A percentile compares a stretch with the other conserved stretches of the same genome.
Evolutionary conservation across 2,888 invertebrate species (phyloP).

Genomic region (Mythimna pallens): DNA sequence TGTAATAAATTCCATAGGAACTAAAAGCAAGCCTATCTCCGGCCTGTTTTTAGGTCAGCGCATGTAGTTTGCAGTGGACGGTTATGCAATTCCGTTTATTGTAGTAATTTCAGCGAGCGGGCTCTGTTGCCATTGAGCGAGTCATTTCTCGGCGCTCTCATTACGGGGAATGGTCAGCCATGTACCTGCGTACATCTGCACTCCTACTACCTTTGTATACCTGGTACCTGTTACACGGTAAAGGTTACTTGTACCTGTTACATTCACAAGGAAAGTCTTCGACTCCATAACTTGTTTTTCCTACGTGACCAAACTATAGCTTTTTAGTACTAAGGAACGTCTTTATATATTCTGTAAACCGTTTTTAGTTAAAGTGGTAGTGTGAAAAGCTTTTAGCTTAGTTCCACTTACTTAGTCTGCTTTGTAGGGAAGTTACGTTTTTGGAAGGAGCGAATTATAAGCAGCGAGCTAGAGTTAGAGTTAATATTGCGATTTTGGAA

Average conservation of each 20-base stretch:
- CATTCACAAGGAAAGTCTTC: slow-evolving; percentile 24
- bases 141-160: slow-evolving; percentile 67
- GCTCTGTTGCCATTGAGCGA: slow-evolving; percentile 67
- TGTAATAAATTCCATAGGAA: slow-evolving; percentile 31
- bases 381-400: slow-evolving; percentile 35
- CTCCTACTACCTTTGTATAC: slow-evolving; percentile 15
- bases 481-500: not conserved
- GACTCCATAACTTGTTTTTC: slow-evolving; percentile 23
- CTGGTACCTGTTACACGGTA: slow-evolving; percentile 42
- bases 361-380: slow-evolving; percentile 46
- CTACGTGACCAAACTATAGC: slow-evolving; percentile 42
- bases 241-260: slow-evolving; percentile 38
- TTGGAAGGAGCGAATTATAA: slow-evolving; percentile 20
- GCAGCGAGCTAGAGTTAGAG: not conserved
- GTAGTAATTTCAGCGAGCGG: slow-evolving; percentile 64
- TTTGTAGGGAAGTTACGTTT: slow-evolving; percentile 34
- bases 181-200: slow-evolving; percentile 30
- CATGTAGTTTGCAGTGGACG: slow-evolving; percentile 60
- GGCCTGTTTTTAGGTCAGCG: slow-evolving; percentile 53
- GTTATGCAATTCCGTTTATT: slow-evolving; percentile 71
- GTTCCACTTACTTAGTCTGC: slow-evolving; percentile 32
- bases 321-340: slow-evolving; percentile 18
- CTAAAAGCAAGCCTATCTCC: slow-evolving; percentile 36
- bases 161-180: slow-evolving; percentile 68
- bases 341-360: slow-evolving; percentile 44